Base-by-base conservation (phyloP, 2,888 invertebrate species). In the Cerceris rybyensis region DNA sequence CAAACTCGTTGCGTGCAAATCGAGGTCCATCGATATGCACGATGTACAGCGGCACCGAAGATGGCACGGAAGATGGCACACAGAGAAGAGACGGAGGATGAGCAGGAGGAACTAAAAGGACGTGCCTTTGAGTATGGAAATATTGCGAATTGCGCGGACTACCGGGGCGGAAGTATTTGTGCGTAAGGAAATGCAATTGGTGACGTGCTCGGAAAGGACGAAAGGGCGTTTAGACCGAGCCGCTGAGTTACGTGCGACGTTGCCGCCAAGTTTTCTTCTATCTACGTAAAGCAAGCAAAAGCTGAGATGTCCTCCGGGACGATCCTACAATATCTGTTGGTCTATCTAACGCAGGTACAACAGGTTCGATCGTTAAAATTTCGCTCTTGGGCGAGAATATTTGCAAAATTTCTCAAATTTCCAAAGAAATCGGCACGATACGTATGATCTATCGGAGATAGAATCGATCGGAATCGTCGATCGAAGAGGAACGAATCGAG, bases 11-110 rank as follows among this genome's bases (percentile, higher is more conserved):
- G 52, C 5, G 11, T 14, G 61, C 55, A 8, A 17, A 46, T 6
- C 28, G 41, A 54, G 52, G 71, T 70, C 77, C 78, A 85, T 85
- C 85, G 83, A 85, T 85, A 85, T 85, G 85, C 83, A 75, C 66
- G 77, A 70, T 76, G 75, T 60, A 67, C 66, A 61, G 59, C 76
- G 50, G 5, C 52, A 67, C 66, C 63, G 70, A 66, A 16, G 57
- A 55, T 55, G 52, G 42, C 43, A 28, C 41, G 57, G 58, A 43
- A 11, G 55, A 50, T 7, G n/a, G 64, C 14, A n/a, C 50, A 43
- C 49, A 60, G 41, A 9, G 73, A 68, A 66, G 58, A 49, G 42
- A n/a, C 43, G 63, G 74, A 70, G 63, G 70, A 61, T 67, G 77
- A 77, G 58, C 74, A 81, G 77, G 70, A 76, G 68, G 71, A 61